Base-by-base conservation (phyloP, 2,888 invertebrate species). In the Holacanthella duospinosa region DNA sequence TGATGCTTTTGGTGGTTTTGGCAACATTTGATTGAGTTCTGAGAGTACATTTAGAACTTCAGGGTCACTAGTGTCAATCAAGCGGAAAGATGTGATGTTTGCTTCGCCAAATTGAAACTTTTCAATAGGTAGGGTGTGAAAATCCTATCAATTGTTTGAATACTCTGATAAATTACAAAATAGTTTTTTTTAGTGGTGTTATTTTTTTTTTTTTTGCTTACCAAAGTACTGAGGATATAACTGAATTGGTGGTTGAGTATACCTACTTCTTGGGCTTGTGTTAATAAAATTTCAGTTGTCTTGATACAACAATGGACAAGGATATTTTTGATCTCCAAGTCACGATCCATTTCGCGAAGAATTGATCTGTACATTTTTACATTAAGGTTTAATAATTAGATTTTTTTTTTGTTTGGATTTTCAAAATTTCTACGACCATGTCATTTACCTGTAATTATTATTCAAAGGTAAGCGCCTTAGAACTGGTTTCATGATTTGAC, bases 191-290 rank as follows among this genome's bases (percentile, higher is more conserved):
- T n/a, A n/a, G n/a, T n/a, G n/a, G n/a, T n/a, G n/a, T n/a, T n/a
- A n/a, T n/a, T n/a, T n/a, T n/a, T n/a, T n/a, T n/a, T n/a, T n/a
- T 16, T 36, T 48, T 12, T 65, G 77, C 82, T 83, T 80, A 90
- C 91, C 81, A 95, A 78, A 2, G 93, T 91, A 1, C 93, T 93
- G 71, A 94, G 88, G 74, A 95, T 84, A 77, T 92, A 95, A 78
- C 92, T 92, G 78, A 93, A 93, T 76, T 93, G 89, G 76, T 92
- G 91, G 69, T 92, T 93, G 89, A 95, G 93, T 90, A 95, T 91
- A 68, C 94, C 94, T 71, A 95, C 89, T 80, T 93, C 93, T 78
- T 93, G 91, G 12, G 93, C 93, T 78, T 94, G 93, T 75, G 92
- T 92, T 63, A 93, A 79, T 26, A 93, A 89, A 74, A 88, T 86